phyloP scores from a whole-genome alignment of 2,888 invertebrate genomes.

The Endotricha flammealis region DNA sequence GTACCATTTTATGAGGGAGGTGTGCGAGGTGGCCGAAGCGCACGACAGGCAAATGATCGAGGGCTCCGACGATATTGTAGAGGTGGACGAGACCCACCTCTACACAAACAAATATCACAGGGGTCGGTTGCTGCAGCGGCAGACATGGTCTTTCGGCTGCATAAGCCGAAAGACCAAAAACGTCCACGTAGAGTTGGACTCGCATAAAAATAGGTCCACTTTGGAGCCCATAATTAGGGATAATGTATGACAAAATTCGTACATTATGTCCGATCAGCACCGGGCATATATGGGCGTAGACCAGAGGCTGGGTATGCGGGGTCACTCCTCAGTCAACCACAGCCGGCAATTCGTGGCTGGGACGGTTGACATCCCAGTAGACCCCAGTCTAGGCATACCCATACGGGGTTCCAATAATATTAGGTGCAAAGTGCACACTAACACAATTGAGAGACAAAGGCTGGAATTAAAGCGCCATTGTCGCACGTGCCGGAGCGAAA shows the following conservation, averaged over 20 bases:
- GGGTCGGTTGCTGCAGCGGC: too few species aligned
- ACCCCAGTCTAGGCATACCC: conserved; percentile 3
- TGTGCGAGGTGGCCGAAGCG: conserved; percentile 14
- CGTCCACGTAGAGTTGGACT: conserved; percentile 8
- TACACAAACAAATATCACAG: too few species aligned
- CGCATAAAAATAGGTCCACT: conserved; percentile 7
- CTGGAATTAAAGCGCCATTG: conserved; percentile 16
- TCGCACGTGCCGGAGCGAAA: conserved; percentile 16
- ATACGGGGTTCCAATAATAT: not conserved
- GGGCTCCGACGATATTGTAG: conserved; percentile 10
- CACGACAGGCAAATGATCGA: conserved; percentile 11
- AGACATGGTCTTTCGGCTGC: conserved; percentile 10
- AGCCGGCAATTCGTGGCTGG: conserved; percentile 8
- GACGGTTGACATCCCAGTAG: conserved; percentile 8
- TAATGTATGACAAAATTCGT: conserved; percentile 7
- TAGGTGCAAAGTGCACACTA: conserved; percentile 2
- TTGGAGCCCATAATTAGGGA: conserved; percentile 7
- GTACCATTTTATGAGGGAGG: conserved; percentile 4
- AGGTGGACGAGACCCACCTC: conserved; percentile 13
- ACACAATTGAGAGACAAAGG: conserved; percentile 3
- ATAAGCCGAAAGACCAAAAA: conserved; percentile 6
- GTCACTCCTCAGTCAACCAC: conserved; percentile 9
- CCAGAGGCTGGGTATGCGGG: too few species aligned
- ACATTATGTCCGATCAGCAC: conserved; percentile 12
- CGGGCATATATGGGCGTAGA: conserved; percentile 10